phyloP scores from a whole-genome alignment of 64 coral and sea anemone species.

The Pocillopora verrucosa region DNA sequence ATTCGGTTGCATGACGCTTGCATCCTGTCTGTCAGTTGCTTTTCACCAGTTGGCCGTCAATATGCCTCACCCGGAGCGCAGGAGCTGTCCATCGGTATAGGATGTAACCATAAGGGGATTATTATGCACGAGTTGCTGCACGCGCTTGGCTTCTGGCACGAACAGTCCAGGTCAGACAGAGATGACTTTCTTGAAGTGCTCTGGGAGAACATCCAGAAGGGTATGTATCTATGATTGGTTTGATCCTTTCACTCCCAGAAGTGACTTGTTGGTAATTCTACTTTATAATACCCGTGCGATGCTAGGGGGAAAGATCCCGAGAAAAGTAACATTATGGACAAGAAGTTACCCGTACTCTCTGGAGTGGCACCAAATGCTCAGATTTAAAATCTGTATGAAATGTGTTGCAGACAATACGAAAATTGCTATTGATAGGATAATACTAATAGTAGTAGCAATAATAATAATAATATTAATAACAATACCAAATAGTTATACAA shows the following conservation, averaged over 20 bases:
- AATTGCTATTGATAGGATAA: background rate
- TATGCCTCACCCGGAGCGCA: slow-evolving; percentile 9
- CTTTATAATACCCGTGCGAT: no score
- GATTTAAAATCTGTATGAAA: background rate
- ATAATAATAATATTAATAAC: no score
- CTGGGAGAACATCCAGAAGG: slow-evolving; percentile 48
- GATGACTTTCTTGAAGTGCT: slow-evolving; percentile 50
- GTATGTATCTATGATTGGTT: background rate
- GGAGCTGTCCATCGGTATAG: slow-evolving; percentile 39
- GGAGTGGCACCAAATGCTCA: background rate
- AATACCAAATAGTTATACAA: no score
- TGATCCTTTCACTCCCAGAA: no score
- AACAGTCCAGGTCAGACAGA: slow-evolving; percentile 62
- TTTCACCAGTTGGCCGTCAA: slow-evolving; percentile 40
- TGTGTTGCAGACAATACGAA: background rate
- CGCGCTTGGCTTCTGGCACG: slow-evolving; percentile 66
- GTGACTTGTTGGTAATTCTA: no score
- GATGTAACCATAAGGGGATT: slow-evolving; percentile 43
- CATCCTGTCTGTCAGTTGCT: slow-evolving; percentile 35
- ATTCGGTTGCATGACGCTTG: background rate
- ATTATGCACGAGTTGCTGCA: slow-evolving; percentile 61
- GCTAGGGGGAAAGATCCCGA: no score
- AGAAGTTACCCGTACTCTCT: background rate
- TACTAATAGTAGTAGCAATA: background rate
- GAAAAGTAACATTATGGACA: background rate